Conservation (phyloP, 2,113 vertebrate species). For the Hippocampus abdominalis region DNA sequence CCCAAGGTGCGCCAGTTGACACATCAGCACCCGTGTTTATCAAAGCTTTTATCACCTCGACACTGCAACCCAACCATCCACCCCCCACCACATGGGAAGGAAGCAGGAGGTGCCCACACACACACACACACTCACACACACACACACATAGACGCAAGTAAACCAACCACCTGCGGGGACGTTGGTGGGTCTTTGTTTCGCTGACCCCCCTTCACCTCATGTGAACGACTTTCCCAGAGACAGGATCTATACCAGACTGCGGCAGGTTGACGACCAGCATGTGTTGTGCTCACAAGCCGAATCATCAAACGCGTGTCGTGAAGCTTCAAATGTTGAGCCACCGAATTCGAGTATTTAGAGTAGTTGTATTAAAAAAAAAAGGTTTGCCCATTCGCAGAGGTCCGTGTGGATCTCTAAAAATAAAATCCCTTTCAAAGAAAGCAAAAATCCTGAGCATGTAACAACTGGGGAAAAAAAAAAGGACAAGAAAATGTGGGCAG, state of each 20-base stretch:
- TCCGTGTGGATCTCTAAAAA: neutral
- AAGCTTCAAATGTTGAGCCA: neutral
- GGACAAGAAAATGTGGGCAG: neutral
- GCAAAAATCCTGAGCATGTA: neutral
- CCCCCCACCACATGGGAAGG: slow-evolving; percentile 43
- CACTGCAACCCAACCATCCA: slow-evolving; percentile 35
- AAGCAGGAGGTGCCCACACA: slow-evolving; percentile 50
- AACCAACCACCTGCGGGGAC: slow-evolving; percentile 48
- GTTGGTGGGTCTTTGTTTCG: neutral
- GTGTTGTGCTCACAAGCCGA: slow-evolving; percentile 18
- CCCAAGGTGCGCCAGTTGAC: slow-evolving; percentile 58
- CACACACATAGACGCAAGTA: slow-evolving; percentile 20
- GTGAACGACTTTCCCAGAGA: slow-evolving; percentile 65
- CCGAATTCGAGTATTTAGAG: neutral
- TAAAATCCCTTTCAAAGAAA: slow-evolving; percentile 4
- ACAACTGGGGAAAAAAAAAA: neutral
- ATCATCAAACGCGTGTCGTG: neutral
- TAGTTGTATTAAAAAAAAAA: neutral
- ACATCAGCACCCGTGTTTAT: slow-evolving; percentile 68
- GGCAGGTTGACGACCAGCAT: slow-evolving; percentile 57
- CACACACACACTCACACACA: slow-evolving; percentile 8
- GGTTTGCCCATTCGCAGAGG: neutral
- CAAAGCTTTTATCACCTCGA: slow-evolving; percentile 67
- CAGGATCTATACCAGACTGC: slow-evolving; percentile 52
- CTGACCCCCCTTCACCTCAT: slow-evolving; percentile 39